phyloP scores from a whole-genome alignment of 1,140 invertebrate species.

The Teleopsis dalmanni region DNA sequence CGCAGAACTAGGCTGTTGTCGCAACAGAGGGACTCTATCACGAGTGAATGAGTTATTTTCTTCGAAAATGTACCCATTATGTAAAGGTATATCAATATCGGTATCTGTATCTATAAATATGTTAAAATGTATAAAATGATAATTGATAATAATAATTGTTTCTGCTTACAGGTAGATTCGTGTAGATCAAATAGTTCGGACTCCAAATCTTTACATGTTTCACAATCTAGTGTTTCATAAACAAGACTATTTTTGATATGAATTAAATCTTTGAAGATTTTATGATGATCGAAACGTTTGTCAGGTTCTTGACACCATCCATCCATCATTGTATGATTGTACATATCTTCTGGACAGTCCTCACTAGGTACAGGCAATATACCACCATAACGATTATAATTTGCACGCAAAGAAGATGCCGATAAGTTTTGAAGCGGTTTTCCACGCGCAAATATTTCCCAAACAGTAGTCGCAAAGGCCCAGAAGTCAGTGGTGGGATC shows the following conservation, averaged over 20 bases:
- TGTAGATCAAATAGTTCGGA: too few relatives aligned
- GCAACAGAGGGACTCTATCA: too few relatives aligned
- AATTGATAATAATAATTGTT: too few relatives aligned
- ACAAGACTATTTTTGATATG: not conserved
- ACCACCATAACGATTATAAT: conserved; percentile 38
- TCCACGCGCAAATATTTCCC: conserved; percentile 82
- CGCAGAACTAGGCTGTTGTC: too few relatives aligned
- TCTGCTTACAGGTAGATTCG: too few relatives aligned
- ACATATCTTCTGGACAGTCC: conserved; percentile 71
- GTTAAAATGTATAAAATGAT: too few relatives aligned
- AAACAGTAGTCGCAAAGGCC: conserved; percentile 81
- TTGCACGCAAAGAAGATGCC: not conserved
- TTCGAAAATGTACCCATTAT: too few relatives aligned
- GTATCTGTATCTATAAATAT: too few relatives aligned
- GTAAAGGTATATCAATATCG: too few relatives aligned
- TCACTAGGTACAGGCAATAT: conserved; percentile 59
- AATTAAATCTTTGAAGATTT: conserved; percentile 30
- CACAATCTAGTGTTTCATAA: not conserved
- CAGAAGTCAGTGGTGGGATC: conserved; percentile 70
- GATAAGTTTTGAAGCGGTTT: conserved; percentile 41
- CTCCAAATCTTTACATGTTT: not conserved
- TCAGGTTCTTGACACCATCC: conserved; percentile 78
- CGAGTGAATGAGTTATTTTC: too few relatives aligned
- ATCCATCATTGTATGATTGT: conserved; percentile 81
- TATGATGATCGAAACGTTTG: conserved; percentile 63